Conservation (phyloP, 2,888 invertebrate genomes). For the Eledona agricola region DNA sequence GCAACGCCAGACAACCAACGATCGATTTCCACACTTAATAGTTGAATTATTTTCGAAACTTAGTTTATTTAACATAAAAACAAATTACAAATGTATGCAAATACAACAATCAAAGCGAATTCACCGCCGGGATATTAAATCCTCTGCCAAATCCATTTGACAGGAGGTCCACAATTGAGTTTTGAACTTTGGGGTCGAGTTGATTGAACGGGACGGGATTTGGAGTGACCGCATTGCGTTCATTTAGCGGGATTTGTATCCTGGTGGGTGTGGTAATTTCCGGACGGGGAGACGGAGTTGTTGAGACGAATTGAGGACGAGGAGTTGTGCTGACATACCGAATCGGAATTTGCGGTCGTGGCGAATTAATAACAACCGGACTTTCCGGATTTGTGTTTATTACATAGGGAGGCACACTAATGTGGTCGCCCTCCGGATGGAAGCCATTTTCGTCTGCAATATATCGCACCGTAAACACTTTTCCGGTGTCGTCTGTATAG, state of each 20-base stretch:
- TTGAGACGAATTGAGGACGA: background rate
- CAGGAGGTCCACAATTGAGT: slow-evolving; percentile 17
- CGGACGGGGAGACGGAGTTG: background rate
- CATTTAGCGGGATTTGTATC: slow-evolving; percentile 14
- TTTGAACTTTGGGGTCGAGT: slow-evolving; percentile 9
- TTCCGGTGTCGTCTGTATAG: slow-evolving; percentile 63
- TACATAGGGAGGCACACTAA: slow-evolving; percentile 50
- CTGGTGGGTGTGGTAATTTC: slow-evolving; percentile 9
- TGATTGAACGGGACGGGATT: slow-evolving; percentile 4
- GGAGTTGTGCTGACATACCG: slow-evolving; percentile 13
- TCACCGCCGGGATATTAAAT: slow-evolving; percentile 7
- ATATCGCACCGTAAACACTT: slow-evolving; percentile 60
- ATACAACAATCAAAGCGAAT: slow-evolving; percentile 13
- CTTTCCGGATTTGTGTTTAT: background rate
- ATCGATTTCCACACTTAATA: no score
- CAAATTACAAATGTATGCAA: slow-evolving; percentile 4
- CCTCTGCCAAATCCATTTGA: slow-evolving; percentile 8
- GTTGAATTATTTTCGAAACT: no score
- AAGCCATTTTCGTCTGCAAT: slow-evolving; percentile 63
- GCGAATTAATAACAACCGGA: background rate
- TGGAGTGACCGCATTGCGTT: background rate
- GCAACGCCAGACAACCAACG: no score
- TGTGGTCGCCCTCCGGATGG: slow-evolving; percentile 50
- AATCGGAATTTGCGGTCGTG: background rate
- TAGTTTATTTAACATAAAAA: no score